Evolutionary conservation across 2,113 vertebrate genomes (phyloP), one percentile per base, ranked within the genome.

Genomic region (Cyprichromis sp.): DNA sequence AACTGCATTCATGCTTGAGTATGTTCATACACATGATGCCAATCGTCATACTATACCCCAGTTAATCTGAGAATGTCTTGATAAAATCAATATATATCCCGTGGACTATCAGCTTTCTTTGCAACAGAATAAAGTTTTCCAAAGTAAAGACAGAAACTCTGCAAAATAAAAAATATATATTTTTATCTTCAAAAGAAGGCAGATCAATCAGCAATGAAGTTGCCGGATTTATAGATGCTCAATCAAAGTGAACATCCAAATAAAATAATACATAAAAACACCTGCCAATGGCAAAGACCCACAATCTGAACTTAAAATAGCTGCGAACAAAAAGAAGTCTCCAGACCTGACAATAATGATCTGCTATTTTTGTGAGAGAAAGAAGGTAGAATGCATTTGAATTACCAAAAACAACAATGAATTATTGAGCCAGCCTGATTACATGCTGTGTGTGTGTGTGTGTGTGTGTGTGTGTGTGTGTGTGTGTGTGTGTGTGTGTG

Each of bases 381-480:
- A 78, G 59, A 82, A 63, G 55, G 36, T 76, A 53, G 82, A 90
- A 92, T 5, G 57, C 76, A 76, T 93, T 87, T 91, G 80, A 89
- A 91, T 89, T 40, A 89, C 55, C 80, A 86, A 89, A 93, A 91
- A 93, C 86, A 92, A 93, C 90, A 94, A 94, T 91, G 85, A 84
- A 90, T 86, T 92, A 88, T 93, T 88, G 91, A 91, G 90, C 87
- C 73, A 76, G 86, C 91, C 89, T 91, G 94, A 91, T 87, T 91
- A 40, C 93, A 91, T 54, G 92, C 86, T 87, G 85, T 11, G 80
- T 52, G 13, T 53, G 40, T 8, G 47, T n/a, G 40, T 81, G 63
- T 45, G 86, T 71, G 47, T 80, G 29, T 52, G 13, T 50, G 54
- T 50, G 63, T 59, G 79, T 66, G 81, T 59, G 61, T 66, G 81